These are phyloP conservation scores for Empidonax alnorum DNA, from an alignment of 2,113 vertebrate genomes.

Conservation along the genomic window DNA sequence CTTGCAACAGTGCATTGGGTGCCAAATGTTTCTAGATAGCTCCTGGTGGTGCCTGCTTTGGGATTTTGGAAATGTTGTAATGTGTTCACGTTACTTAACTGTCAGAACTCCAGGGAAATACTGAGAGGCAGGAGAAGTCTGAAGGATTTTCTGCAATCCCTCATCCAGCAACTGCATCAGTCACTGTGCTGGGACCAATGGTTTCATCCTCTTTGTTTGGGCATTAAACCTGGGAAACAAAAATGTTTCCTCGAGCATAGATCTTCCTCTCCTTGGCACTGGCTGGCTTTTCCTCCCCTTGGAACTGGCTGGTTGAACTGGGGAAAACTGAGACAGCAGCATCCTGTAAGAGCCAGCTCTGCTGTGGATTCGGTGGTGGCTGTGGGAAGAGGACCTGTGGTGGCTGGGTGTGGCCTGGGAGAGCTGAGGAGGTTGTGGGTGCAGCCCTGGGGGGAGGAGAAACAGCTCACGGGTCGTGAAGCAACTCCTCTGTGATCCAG, in stretches of 20 bases:
- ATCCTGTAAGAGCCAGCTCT: neutral
- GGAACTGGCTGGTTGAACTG: neutral
- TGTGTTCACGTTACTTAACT: neutral
- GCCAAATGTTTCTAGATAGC: neutral
- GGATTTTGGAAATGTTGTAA: neutral
- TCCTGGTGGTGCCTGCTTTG: neutral
- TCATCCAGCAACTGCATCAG: neutral
- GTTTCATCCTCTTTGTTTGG: neutral
- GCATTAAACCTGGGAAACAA: neutral
- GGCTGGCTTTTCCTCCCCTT: neutral
- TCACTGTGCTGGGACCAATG: neutral
- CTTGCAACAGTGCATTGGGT: neutral
- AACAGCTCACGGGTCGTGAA: neutral
- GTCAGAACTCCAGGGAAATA: neutral
- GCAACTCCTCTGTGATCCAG: neutral
- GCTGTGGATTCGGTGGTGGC: neutral
- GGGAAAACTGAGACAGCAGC: neutral
- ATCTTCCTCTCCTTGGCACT: neutral
- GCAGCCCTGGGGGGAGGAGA: neutral
- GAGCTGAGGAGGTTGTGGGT: neutral
- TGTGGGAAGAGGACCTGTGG: neutral
- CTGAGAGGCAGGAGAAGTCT: neutral
- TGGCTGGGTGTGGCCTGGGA: slow-evolving; percentile 9
- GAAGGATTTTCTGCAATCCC: neutral
- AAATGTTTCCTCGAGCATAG: neutral